Base-by-base conservation (phyloP, 2,888 invertebrate genomes). In the Sipha maydis region DNA sequence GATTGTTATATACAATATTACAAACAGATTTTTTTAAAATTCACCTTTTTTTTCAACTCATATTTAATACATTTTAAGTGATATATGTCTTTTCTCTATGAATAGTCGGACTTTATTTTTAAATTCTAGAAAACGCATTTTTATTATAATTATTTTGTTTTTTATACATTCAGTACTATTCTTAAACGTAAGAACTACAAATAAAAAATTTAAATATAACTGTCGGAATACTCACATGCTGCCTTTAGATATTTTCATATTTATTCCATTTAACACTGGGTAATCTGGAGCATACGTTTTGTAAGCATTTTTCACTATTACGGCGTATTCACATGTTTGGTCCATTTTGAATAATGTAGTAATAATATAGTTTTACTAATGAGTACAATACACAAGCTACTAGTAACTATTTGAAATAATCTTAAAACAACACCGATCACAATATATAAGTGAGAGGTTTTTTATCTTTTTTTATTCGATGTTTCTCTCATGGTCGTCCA, bases 301-400 rank as follows among this genome's bases (percentile, higher is more conserved):
- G 34, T 31, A 89, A 5, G 83, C 89, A 21, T 89, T 76, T 83
- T 83, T 82, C 1, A 89, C 89, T 84, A 69, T 38, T 8, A 89
- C 83, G 11, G 69, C 76, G 11, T 48, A 83, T 31, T 75, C 54
- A 25, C 8, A 0, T 34, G 11, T 54, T 31, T 48, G 11, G 61
- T 28, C 7, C 90, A 89, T 77, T 90, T 54, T 82, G 83, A 79
- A 89, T 89, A 2, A 89, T 75, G 25, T 19, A 25, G 48, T 14
- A 11, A 21, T 61, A 61, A 14, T 11, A 34, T 14, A 61, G 48
- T 48, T 41, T n/a, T 17, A 83, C 56, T 21, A 3, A 56, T 21
- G 11, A 75, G 21, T 83, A 76, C 41, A 21, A 80, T 61, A 8
- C 19, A 67, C 7, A 11, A 38, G 38, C 41, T 19, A 83, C 73